phyloP scores from a whole-genome alignment of 2,113 vertebrate genomes.

The Glareola pratincola region DNA sequence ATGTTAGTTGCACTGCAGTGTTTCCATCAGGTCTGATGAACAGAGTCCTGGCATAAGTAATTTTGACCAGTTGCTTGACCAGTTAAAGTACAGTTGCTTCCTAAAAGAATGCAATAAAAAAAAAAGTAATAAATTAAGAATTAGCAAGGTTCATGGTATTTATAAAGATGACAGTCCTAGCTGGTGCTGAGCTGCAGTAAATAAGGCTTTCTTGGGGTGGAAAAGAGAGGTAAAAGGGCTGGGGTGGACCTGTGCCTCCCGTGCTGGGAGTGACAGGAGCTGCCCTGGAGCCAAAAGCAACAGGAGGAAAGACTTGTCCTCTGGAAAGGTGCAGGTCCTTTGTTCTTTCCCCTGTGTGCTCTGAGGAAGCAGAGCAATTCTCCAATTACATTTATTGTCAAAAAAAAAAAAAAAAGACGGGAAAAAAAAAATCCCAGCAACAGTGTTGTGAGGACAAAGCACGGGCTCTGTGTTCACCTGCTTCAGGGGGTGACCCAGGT shows the following conservation, averaged over 20 bases:
- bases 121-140: not conserved
- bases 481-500: rapidly evolving
- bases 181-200: not conserved
- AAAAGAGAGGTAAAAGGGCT: not conserved
- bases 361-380: not conserved
- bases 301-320: not conserved
- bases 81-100: not conserved
- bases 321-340: not conserved
- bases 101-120: not conserved
- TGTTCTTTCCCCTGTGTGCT: not conserved
- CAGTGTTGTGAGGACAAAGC: not conserved
- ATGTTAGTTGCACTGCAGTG: not conserved
- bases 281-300: not conserved
- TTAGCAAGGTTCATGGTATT: not conserved
- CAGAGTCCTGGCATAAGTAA: not conserved
- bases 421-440: not conserved
- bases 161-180: not conserved
- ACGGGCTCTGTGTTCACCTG: not conserved
- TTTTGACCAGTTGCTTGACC: not conserved
- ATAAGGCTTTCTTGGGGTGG: not conserved
- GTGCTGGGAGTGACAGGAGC: not conserved
- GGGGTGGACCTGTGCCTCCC: not conserved
- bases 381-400: not conserved
- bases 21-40: not conserved
- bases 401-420: not conserved